phyloP scores from a whole-genome alignment of 2,888 invertebrate species.

The Dascillus cervinus region DNA sequence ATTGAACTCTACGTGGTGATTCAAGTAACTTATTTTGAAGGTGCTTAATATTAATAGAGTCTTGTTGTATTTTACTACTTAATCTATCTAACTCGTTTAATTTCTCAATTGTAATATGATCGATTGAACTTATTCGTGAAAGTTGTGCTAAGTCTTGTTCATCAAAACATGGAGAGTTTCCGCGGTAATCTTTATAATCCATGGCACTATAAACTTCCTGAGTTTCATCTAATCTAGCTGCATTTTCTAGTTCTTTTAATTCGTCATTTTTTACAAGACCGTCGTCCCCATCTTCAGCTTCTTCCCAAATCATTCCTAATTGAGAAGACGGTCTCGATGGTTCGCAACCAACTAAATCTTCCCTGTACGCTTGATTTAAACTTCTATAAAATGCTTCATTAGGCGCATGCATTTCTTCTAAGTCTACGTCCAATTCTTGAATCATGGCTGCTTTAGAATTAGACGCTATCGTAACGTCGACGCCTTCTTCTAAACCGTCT shows the following conservation, averaged over 20 bases:
- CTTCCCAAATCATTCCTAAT: slow-evolving; percentile 82
- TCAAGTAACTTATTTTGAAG: slow-evolving; percentile 63
- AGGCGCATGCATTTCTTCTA: slow-evolving; percentile 56
- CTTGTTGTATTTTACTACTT: slow-evolving; percentile 68
- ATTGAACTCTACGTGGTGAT: slow-evolving; percentile 46
- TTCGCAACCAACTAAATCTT: slow-evolving; percentile 57
- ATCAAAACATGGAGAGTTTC: slow-evolving; percentile 65
- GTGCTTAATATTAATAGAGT: slow-evolving; percentile 70
- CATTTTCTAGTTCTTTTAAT: slow-evolving; percentile 42
- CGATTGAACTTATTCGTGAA: slow-evolving; percentile 65
- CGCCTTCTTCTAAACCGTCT: slow-evolving; percentile 60
- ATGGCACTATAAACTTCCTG: slow-evolving; percentile 65
- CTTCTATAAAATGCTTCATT: slow-evolving; percentile 85
- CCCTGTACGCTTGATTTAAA: slow-evolving; percentile 79
- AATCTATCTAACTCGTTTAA: slow-evolving; percentile 70
- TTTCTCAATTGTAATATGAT: slow-evolving; percentile 71
- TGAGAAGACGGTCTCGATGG: slow-evolving; percentile 59
- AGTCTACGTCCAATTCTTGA: slow-evolving; percentile 34
- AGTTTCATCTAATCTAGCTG: slow-evolving; percentile 47
- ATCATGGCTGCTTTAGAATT: slow-evolving; percentile 32
- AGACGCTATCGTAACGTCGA: slow-evolving; percentile 47
- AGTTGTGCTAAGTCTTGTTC: slow-evolving; percentile 72
- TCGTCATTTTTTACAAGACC: slow-evolving; percentile 33
- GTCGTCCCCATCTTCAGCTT: slow-evolving; percentile 52
- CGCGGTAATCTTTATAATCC: slow-evolving; percentile 73